Evolutionary conservation across 2,888 invertebrate genomes (phyloP).

Genomic region (Drosophila neutralis): DNA sequence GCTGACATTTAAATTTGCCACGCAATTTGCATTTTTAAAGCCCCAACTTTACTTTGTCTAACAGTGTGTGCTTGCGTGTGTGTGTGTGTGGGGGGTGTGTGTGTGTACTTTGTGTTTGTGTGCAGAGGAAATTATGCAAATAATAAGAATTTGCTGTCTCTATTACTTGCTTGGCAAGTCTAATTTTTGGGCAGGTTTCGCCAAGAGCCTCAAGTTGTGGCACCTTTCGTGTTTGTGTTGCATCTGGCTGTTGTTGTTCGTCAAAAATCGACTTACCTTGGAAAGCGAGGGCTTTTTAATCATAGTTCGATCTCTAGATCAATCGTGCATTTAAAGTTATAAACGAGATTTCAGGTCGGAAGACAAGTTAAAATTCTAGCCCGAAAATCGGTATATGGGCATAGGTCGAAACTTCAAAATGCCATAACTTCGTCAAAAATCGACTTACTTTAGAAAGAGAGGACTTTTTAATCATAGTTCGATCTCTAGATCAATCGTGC

Average conservation of each 20-base stretch:
- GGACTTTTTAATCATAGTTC: no score
- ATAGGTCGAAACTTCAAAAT: no score
- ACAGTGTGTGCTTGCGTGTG: conserved; percentile 5
- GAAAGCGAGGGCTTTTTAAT: no score
- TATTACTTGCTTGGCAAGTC: conserved; percentile 68
- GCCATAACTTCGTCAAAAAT: no score
- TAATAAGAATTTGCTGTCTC: conserved; percentile 75
- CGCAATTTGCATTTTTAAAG: conserved; percentile 70
- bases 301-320: no score
- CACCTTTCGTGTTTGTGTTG: conserved; percentile 62
- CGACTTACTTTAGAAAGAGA: no score
- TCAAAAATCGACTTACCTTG: no score
- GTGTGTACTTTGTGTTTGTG: conserved; percentile 27
- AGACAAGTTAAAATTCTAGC: no score
- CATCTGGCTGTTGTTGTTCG: conserved; percentile 30
- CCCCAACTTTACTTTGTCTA: conserved; percentile 9
- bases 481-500: no score
- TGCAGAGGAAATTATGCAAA: conserved; percentile 68
- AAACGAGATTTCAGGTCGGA: no score
- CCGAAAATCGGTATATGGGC: no score
- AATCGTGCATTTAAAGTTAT: no score
- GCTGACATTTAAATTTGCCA: conserved; percentile 76
- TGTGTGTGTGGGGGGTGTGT: conserved; percentile 10
- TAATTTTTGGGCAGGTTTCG: conserved; percentile 51
- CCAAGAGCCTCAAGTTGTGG: conserved; percentile 31